phyloP scores from a whole-genome alignment of 1,140 invertebrate species.

The Pissodes strobi region DNA sequence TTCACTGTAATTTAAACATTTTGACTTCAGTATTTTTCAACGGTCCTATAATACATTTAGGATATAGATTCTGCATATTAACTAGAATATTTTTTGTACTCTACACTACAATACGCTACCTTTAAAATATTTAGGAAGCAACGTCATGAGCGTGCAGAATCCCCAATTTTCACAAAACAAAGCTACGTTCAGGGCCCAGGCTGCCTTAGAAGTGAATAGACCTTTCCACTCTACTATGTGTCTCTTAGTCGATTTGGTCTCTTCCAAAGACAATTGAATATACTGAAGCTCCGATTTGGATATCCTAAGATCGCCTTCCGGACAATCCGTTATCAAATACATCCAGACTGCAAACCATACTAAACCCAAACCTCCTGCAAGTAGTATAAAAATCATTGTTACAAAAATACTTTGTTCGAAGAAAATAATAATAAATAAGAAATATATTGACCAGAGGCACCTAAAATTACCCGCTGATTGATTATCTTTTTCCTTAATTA shows the following conservation, averaged over 20 bases:
- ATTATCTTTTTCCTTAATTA: no score
- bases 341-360: conserved; percentile 16
- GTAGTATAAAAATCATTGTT: not conserved
- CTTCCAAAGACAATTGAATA: conserved; percentile 24
- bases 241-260: not conserved
- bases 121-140: conserved; percentile 30
- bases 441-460: no score
- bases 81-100: no score
- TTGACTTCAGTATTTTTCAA: no score
- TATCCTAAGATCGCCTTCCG: conserved; percentile 10
- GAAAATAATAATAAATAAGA: no score
- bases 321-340: conserved; percentile 1
- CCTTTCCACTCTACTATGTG: not conserved
- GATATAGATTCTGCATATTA: no score
- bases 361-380: conserved; percentile 2
- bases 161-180: conserved; percentile 29
- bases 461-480: no score
- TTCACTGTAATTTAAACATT: no score
- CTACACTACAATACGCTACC: conserved; percentile 8
- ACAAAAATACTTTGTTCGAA: no score
- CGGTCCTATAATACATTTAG: no score
- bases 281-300: conserved; percentile 8
- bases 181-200: conserved; percentile 19
- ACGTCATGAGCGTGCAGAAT: conserved; percentile 19
- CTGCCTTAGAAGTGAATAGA: conserved; percentile 15